Conservation (phyloP, 2,113 vertebrate genomes). For the Myanophis thanlyinensis region DNA sequence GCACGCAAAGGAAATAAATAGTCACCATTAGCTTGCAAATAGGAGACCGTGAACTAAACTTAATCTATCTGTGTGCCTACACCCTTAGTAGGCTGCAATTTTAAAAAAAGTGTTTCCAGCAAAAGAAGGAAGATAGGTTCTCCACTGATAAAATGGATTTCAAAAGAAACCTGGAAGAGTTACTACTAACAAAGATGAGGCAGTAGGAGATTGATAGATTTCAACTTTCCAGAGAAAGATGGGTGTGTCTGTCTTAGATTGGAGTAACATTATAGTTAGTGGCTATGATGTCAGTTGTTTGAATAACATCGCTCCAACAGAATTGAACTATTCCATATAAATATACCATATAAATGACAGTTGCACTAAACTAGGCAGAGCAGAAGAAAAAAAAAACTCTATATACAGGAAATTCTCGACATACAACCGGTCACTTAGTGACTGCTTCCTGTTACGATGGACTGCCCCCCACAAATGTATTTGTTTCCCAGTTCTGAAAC, state of each 20-base stretch:
- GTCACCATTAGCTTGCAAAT: not conserved
- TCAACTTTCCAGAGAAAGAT: not conserved
- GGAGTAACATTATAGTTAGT: not conserved
- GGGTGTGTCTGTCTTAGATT: not conserved
- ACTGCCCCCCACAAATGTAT: too few species aligned
- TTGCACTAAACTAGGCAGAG: not conserved
- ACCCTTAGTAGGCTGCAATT: not conserved
- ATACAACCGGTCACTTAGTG: too few species aligned
- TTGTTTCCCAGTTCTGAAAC: too few species aligned
- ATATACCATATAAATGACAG: not conserved
- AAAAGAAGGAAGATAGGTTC: not conserved
- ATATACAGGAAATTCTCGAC: not conserved
- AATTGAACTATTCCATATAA: not conserved
- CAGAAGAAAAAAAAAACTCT: not conserved
- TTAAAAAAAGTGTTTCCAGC: not conserved
- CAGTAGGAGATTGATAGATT: not conserved
- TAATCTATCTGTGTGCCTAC: not conserved
- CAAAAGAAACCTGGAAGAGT: not conserved
- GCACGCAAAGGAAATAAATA: not conserved
- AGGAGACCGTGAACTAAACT: not conserved
- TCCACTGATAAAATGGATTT: not conserved
- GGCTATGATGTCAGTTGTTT: not conserved
- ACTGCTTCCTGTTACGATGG: too few species aligned
- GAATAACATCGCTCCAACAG: not conserved
- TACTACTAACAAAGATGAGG: not conserved